phyloP scores from a whole-genome alignment of 2,888 invertebrate genomes.

The Drosophila subsilvestris region DNA sequence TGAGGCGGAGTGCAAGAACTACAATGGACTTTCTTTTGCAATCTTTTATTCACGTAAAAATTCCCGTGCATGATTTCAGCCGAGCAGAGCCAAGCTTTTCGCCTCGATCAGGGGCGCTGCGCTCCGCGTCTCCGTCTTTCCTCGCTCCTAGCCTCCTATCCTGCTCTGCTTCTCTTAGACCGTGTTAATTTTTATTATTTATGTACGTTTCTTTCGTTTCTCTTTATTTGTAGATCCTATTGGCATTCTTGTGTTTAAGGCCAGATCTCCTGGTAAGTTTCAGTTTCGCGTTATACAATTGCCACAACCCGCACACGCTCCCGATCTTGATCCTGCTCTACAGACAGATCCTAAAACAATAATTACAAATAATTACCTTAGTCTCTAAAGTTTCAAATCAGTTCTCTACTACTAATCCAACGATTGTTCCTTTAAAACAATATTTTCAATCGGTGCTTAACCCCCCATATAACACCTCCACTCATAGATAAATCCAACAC shows the following conservation, averaged over 20 bases:
- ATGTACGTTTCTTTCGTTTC: constrained; percentile 85
- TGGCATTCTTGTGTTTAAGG: constrained; percentile 91
- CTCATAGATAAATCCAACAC: constrained; percentile 60
- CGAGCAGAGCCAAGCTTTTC: neutral
- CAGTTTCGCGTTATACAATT: constrained; percentile 78
- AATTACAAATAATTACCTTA: neutral
- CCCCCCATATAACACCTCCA: constrained; percentile 25
- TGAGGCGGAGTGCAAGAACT: constrained; percentile 46
- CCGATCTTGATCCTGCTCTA: constrained; percentile 18
- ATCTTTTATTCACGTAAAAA: constrained; percentile 56
- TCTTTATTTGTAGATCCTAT: constrained; percentile 89
- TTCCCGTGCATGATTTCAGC: neutral
- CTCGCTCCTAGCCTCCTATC: neutral
- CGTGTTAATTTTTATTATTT: constrained; percentile 75
- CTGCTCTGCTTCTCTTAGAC: constrained; percentile 14
- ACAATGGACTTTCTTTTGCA: constrained; percentile 54
- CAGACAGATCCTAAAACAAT: neutral
- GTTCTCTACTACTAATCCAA: neutral
- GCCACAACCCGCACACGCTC: constrained; percentile 51
- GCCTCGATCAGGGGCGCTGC: neutral
- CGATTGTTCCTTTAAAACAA: constrained; percentile 12
- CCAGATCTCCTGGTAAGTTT: constrained; percentile 90
- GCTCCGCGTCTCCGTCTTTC: neutral
- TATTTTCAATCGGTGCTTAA: constrained; percentile 14
- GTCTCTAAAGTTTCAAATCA: neutral